These are phyloP conservation scores for Lithobius niger DNA, from an alignment of 1,140 invertebrate species.

Conservation along the genomic window DNA sequence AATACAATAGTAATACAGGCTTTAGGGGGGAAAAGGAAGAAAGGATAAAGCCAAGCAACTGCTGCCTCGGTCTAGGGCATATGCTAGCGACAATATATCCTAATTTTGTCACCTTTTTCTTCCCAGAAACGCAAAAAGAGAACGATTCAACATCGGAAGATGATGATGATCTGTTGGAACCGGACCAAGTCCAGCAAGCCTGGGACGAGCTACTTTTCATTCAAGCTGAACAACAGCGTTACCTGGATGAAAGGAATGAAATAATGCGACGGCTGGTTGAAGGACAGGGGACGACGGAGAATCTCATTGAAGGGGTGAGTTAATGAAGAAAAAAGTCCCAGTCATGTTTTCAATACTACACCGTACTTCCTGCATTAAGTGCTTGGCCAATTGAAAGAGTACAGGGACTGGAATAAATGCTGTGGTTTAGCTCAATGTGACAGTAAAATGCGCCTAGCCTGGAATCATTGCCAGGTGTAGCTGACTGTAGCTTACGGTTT, in stretches of 20 bases:
- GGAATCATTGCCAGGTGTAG: no score
- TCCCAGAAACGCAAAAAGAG: conserved; percentile 20
- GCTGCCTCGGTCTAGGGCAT: conserved; percentile 18
- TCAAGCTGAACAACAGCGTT: conserved; percentile 68
- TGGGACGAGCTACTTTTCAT: conserved; percentile 70
- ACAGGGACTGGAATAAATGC: no score
- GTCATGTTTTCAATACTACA: no score
- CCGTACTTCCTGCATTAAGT: no score
- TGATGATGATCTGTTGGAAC: conserved; percentile 38
- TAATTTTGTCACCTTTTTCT: conserved; percentile 2
- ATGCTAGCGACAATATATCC: conserved; percentile 9
- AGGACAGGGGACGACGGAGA: neutral
- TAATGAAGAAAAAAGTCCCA: no score
- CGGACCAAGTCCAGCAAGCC: conserved; percentile 61
- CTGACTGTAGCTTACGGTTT: no score
- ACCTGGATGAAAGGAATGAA: conserved; percentile 52
- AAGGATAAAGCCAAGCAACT: no score
- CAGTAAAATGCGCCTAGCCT: no score
- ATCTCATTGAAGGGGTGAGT: neutral
- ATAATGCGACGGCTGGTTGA: conserved; percentile 27
- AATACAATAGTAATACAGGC: no score
- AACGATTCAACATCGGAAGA: conserved; percentile 16
- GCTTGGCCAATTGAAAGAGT: no score
- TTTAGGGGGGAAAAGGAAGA: no score
- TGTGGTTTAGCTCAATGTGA: no score